A percentile compares a stretch with the other conserved stretches of the same genome.
Conservation (phyloP, 1,140 invertebrate species). For the Drosophila ohnishii region DNA sequence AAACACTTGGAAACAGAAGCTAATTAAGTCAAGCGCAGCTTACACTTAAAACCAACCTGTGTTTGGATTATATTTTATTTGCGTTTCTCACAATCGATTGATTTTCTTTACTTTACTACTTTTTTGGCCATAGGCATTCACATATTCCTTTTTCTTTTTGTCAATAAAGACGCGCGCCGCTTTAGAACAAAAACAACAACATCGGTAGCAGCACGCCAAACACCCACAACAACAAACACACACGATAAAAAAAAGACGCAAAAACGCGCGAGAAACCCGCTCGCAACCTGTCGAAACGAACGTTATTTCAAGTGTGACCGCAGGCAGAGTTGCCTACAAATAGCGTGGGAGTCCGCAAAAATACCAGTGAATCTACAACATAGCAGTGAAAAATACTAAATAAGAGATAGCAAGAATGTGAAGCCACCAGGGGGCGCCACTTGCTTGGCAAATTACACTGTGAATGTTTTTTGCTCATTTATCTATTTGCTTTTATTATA, state of each 20-base stretch:
- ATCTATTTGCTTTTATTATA: too few relatives aligned
- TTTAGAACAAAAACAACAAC: conserved; percentile 16
- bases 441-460: neutral
- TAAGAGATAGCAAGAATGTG: neutral
- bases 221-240: conserved; percentile 23
- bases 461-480: neutral
- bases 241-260: conserved; percentile 29
- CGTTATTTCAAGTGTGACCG: conserved; percentile 21
- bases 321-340: neutral
- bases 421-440: neutral
- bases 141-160: conserved; percentile 4
- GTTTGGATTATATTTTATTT: neutral
- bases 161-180: conserved; percentile 22
- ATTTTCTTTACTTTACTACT: neutral
- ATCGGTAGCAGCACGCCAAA: conserved; percentile 24
- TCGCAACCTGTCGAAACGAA: conserved; percentile 23
- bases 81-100: neutral
- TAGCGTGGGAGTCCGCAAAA: neutral
- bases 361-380: neutral
- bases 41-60: conserved; percentile 21
- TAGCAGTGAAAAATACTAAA: neutral
- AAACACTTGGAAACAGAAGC: conserved; percentile 22
- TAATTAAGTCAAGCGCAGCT: conserved; percentile 19
- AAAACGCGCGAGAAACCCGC: conserved; percentile 21
- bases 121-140: neutral